Evolutionary conservation across 2,113 vertebrate genomes (phyloP), one percentile per base, ranked within the genome.

Genomic region (Aythya baeri): DNA sequence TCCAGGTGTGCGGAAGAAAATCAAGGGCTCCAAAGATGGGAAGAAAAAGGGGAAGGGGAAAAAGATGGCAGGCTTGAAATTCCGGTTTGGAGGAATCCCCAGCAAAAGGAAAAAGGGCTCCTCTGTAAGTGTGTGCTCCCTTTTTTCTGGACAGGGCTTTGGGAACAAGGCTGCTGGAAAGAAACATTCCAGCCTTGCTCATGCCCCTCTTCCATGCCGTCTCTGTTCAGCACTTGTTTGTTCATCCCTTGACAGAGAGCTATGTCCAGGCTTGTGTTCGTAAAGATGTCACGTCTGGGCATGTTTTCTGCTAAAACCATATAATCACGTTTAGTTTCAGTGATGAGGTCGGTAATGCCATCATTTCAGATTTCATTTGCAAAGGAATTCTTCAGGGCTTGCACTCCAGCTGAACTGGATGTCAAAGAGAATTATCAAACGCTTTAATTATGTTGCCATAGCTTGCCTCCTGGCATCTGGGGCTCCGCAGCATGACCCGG

Each of bases 51-150:
- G 98, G 32, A 99, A 99, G 92, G 98, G 98, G 63, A 99, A 99
- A 94, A 99, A 99, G 97, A 97, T 97, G 93, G 66, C 93, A 0
- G 97, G 97, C 79, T 92, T 98, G 95, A 99, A 99, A 97, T 98
- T 99, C 94, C 99, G 99, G 89, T 98, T 99, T 44, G 98, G 99
- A 93, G 98, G 98, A 59, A 97, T 99, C 68, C 97, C 98, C 86
- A 98, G 92, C 97, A 99, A 99, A 97, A 98, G 99, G 98, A 99
- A 99, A 98, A 99, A 99, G 91, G 98, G 98, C 13, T 99, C 99
- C 79, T 99, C 99, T 72, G 99, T 99, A 97, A 97, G 98, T 65
- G 97, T 34, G 7, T 0, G 0, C 29, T 2, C 2, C 13, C 29
- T 13, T 23, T 23, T 59, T 54, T 57, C 31, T 50, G 61, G 2